A percentile compares a stretch with the other conserved stretches of the same genome.
Evolutionary conservation across 35 echinoderm and acorn worm species (phyloP).

Genomic region (Ophiothrix spiculata): DNA sequence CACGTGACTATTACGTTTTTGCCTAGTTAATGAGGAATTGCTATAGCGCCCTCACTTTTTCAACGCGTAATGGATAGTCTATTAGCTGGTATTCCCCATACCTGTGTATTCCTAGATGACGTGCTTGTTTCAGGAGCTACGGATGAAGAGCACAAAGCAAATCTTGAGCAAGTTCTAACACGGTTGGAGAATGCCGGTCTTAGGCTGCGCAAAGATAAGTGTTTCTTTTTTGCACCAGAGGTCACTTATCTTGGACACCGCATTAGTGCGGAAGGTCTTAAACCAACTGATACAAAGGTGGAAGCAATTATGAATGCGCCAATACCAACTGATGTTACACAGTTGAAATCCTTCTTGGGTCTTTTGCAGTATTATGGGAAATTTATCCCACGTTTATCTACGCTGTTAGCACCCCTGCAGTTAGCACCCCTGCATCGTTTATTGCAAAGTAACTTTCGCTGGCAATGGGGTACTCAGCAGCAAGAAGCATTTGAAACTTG

Average conservation of each 20-base stretch:
- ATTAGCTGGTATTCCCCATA: slow-evolving; percentile 27
- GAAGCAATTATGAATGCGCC: slow-evolving; percentile 35
- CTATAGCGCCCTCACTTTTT: slow-evolving; percentile 42
- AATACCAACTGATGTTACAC: slow-evolving; percentile 16
- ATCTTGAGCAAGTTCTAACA: slow-evolving; percentile 28
- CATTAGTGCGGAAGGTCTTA: slow-evolving; percentile 27
- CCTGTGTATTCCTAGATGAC: slow-evolving; percentile 59
- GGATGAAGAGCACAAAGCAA: slow-evolving; percentile 29
- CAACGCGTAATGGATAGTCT: slow-evolving; percentile 40
- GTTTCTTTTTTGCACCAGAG: slow-evolving; percentile 31
- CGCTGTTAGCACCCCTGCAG: not conserved
- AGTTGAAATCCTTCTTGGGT: slow-evolving; percentile 44
- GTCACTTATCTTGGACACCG: slow-evolving; percentile 44
- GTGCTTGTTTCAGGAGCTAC: slow-evolving; percentile 43
- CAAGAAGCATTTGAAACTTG: not conserved
- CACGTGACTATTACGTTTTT: too few relatives aligned
- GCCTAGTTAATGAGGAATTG: too few relatives aligned
- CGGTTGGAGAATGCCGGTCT: slow-evolving; percentile 31
- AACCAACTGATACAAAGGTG: slow-evolving; percentile 33
- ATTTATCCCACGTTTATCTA: slow-evolving; percentile 18
- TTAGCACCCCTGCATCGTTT: not conserved
- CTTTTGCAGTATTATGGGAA: slow-evolving; percentile 36
- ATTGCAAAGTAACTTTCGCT: too few relatives aligned
- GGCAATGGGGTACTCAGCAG: too few relatives aligned
- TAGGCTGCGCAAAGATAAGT: slow-evolving; percentile 48